Base-by-base conservation (phyloP, 2,113 vertebrate genomes). In the Perca flavescens region DNA sequence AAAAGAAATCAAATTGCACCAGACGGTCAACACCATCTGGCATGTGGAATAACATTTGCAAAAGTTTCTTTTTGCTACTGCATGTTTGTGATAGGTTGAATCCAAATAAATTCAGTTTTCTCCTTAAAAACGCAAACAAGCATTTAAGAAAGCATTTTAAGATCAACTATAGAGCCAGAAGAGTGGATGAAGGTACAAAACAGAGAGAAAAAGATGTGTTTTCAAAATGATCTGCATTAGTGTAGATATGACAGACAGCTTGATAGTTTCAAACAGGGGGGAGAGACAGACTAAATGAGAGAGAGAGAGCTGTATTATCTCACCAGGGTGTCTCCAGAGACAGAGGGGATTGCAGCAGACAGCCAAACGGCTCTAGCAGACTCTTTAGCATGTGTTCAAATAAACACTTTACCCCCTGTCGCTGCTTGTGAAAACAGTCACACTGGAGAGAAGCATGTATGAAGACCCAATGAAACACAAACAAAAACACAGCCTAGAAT, bases 321-420 rank as follows among this genome's bases (percentile, higher is more conserved):
- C 78, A 71, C 75, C 74, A 11, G 81, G 86, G 80, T 75, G 71
- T 82, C 83, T 88, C 70, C 65, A 82, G 80, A 73, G 67, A 72
- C 61, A 83, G 73, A 77, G 69, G 74, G 78, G 62, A 86, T 84
- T 65, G 88, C 65, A 80, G 74, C 82, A 84, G 84, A 75, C 77
- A 80, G 74, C 52, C 22, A 28, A 92, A 66, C 43, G 14, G 49
- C 80, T 78, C 91, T 72, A 86, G 92, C 89, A 82, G 83, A 89
- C 71, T 82, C 79, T 87, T 58, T 34, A 80, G 81, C 85, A 78
- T 85, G 88, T 89, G 89, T 83, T 89, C 86, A 87, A 83, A 94
- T 84, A 91, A 93, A 89, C 90, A 92, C 83, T 92, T 90, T 82
- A 88, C 89, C 91, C 82, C 93, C 89, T 50, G 82, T 83, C 50